A percentile compares a stretch with the other conserved stretches of the same genome.
Evolutionary conservation across 2,797 vertebrate genomes (phyloP).

Genomic region (Florisuga fusca): DNA sequence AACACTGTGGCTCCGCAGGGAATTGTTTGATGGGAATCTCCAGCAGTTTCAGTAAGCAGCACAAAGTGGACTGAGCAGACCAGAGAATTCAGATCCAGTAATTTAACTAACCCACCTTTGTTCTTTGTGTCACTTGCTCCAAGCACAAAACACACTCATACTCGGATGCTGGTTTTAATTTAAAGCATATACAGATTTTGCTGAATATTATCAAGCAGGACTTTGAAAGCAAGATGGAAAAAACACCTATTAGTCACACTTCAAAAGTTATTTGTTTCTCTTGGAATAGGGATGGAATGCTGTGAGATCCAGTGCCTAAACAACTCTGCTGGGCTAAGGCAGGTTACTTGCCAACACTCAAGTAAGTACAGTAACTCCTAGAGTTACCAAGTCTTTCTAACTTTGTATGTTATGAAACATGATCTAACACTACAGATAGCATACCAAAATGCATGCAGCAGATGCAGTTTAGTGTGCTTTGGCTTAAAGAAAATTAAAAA

Average conservation of each 20-base stretch:
- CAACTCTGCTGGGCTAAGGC: not conserved
- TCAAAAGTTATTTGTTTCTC: constrained; percentile 25
- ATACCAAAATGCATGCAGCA: not conserved
- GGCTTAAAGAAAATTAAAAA: not conserved
- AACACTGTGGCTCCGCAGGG: not conserved
- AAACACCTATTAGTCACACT: not conserved
- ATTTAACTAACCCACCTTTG: constrained; percentile 57
- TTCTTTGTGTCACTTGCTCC: constrained; percentile 53
- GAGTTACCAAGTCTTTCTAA: not conserved
- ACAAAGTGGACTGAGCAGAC: not conserved
- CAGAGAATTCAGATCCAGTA: not conserved
- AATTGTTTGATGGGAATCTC: not conserved
- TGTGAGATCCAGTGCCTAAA: not conserved
- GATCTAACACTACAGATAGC: not conserved
- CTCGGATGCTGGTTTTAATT: constrained; percentile 56
- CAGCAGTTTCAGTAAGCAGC: not conserved
- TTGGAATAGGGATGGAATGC: not conserved
- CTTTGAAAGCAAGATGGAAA: constrained; percentile 5
- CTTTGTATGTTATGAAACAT: not conserved
- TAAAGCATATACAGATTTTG: constrained; percentile 52
- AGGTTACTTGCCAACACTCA: not conserved
- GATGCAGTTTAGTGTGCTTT: not conserved
- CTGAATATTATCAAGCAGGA: constrained; percentile 3
- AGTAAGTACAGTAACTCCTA: not conserved
- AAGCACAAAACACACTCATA: constrained; percentile 26